A percentile compares a stretch with the other conserved stretches of the same genome.
Conservation (phyloP, 2,888 invertebrate genomes). For the Linnaemya tessellans region DNA sequence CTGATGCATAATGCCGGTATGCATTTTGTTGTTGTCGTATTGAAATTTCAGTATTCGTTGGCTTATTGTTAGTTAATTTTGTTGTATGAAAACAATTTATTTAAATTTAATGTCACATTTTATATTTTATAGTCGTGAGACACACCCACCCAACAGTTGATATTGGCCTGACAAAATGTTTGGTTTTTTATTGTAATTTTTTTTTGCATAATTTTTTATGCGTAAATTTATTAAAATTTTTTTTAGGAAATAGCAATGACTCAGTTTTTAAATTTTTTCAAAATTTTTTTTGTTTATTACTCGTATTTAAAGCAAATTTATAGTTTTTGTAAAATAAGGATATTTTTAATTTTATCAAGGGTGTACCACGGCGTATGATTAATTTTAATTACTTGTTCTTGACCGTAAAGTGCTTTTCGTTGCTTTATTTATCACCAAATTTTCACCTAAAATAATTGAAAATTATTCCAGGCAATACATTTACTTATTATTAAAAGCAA, state of each 20-base stretch:
- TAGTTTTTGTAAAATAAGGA: background rate
- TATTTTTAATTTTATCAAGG: background rate
- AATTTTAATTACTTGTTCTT: conserved; percentile 39
- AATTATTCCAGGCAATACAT: too few species aligned
- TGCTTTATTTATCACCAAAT: background rate
- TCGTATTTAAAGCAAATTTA: too few species aligned
- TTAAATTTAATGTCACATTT: background rate
- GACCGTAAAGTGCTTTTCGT: too few species aligned
- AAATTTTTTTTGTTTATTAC: too few species aligned
- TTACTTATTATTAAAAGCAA: too few species aligned
- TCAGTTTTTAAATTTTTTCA: conserved; percentile 9
- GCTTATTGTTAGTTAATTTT: background rate
- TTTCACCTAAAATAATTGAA: too few species aligned
- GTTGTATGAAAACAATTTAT: background rate
- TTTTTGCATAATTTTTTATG: background rate
- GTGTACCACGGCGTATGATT: conserved; percentile 11
- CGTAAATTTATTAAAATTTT: conserved; percentile 17
- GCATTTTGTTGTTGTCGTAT: conserved; percentile 10
- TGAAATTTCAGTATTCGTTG: background rate
- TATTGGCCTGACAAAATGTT: background rate
- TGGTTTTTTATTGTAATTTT: background rate
- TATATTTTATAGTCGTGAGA: background rate
- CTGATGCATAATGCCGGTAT: conserved; percentile 65
- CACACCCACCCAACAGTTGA: conserved; percentile 24
- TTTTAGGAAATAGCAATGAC: background rate